phyloP scores from a whole-genome alignment of 2,888 invertebrate genomes.

The Gari tellinella region DNA sequence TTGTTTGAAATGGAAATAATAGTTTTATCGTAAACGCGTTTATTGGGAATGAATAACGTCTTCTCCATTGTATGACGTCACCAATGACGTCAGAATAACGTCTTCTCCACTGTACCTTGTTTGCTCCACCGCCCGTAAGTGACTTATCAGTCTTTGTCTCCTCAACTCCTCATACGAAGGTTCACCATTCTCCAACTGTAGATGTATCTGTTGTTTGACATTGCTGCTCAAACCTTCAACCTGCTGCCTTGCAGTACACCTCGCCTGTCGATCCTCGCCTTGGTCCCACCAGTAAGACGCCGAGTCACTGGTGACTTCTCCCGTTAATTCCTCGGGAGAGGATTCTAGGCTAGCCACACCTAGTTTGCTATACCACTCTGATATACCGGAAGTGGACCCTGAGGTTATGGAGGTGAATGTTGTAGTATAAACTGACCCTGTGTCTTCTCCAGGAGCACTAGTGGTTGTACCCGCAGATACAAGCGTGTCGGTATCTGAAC shows the following conservation, averaged over 20 bases:
- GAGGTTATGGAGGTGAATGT: slow-evolving; percentile 58
- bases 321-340: slow-evolving; percentile 40
- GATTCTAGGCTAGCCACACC: slow-evolving; percentile 45
- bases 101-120: slow-evolving; percentile 49
- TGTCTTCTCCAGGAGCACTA: neutral
- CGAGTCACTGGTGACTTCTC: slow-evolving; percentile 55
- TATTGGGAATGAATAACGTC: too few species aligned
- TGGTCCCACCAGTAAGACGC: slow-evolving; percentile 68
- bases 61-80: too few species aligned
- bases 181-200: slow-evolving; percentile 41
- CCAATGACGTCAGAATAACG: too few species aligned
- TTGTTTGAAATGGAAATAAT: too few species aligned
- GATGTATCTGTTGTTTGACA: slow-evolving; percentile 30
- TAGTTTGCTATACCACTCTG: slow-evolving; percentile 48
- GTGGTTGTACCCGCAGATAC: neutral
- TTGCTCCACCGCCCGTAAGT: slow-evolving; percentile 46
- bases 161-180: slow-evolving; percentile 41
- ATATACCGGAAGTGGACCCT: slow-evolving; percentile 38
- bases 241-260: slow-evolving; percentile 1
- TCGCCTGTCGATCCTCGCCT: slow-evolving; percentile 16
- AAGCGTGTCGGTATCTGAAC: slow-evolving; percentile 21
- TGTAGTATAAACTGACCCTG: slow-evolving; percentile 39
- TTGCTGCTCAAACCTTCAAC: neutral
- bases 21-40: too few species aligned
- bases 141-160: slow-evolving; percentile 39